These are phyloP conservation scores for Baccha elongata DNA, from an alignment of 2,888 invertebrate genomes.

Conservation along the genomic window DNA sequence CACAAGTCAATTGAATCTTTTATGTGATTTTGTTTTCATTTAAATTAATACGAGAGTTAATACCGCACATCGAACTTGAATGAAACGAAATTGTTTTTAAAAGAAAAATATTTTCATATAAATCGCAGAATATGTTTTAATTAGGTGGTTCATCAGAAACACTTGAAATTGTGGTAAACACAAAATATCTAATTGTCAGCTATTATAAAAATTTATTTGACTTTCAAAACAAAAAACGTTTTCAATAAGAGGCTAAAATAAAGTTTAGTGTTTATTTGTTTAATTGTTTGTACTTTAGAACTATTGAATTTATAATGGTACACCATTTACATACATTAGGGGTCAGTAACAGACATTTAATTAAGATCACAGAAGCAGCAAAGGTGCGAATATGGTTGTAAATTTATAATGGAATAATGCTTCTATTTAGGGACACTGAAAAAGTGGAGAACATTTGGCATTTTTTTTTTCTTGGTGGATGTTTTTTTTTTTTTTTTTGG, in stretches of 20 bases:
- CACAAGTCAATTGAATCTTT: constrained; percentile 22
- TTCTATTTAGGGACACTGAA: no score
- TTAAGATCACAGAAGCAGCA: no score
- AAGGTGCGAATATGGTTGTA: no score
- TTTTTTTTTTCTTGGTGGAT: no score
- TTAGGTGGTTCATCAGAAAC: constrained; percentile 3
- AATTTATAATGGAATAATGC: no score
- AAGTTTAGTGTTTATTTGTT: no score
- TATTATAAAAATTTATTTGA: neutral
- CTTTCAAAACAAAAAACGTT: neutral
- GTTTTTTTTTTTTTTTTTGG: no score
- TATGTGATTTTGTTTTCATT: neutral
- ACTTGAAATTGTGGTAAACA: constrained; percentile 12
- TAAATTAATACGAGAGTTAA: neutral
- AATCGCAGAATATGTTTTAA: constrained; percentile 1
- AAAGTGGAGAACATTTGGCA: no score
- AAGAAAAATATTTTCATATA: neutral
- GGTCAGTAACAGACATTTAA: no score
- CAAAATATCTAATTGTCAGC: constrained; percentile 10
- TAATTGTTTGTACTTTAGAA: no score
- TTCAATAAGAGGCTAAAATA: neutral
- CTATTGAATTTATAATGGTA: no score
- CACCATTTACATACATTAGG: no score
- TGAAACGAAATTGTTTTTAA: neutral
- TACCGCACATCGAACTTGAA: neutral